A percentile compares a stretch with the other conserved stretches of the same genome.
Conservation (phyloP, 2,113 vertebrate species). For the Craseonycteris thonglongyai region DNA sequence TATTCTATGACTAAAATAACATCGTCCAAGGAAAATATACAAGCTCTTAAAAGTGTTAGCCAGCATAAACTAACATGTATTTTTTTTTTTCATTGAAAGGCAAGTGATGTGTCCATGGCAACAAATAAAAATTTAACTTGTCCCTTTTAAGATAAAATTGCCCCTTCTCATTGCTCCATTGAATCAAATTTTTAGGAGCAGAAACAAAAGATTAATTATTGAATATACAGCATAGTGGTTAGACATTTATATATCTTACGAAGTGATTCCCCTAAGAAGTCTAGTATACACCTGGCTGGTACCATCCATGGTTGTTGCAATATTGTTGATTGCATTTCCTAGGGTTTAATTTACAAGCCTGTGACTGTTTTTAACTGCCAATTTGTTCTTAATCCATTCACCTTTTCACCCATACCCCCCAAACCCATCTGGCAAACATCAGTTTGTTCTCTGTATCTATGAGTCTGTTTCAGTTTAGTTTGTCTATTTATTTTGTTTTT, state of each 20-base stretch:
- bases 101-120: neutral
- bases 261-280: neutral
- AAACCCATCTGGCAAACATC: too few species aligned
- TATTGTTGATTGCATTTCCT: neutral
- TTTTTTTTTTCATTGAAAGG: conserved; percentile 33
- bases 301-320: neutral
- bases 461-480: too few species aligned
- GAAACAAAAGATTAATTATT: conserved; percentile 32
- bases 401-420: too few species aligned
- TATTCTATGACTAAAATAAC: conserved; percentile 15
- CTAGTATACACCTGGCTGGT: neutral
- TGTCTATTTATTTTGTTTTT: too few species aligned
- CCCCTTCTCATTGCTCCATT: neutral
- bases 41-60: conserved; percentile 20
- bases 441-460: too few species aligned
- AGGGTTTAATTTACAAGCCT: neutral
- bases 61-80: neutral
- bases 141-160: neutral
- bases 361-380: too few species aligned
- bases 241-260: neutral
- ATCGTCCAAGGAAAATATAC: conserved; percentile 6
- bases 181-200: conserved; percentile 11
- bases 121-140: conserved; percentile 35
- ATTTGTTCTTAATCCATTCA: too few species aligned
- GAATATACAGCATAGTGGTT: neutral